Percentiles rank a stretch among this genome's conserved stretches.
Evolutionary conservation across 1,140 invertebrate species (phyloP).

Genomic region (Drosophila dunni): DNA sequence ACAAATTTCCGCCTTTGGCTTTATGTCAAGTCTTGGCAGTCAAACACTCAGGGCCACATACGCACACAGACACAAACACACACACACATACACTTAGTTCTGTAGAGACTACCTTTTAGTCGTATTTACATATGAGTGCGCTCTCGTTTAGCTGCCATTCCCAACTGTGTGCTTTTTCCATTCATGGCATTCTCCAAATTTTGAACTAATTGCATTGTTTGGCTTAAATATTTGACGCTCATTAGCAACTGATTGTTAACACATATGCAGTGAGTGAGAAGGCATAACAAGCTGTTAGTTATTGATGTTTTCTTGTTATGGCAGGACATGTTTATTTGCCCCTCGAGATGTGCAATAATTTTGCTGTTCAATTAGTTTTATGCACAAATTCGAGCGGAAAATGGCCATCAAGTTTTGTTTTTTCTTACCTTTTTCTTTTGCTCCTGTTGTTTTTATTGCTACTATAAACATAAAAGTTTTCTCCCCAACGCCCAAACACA

Average conservation of each 20-base stretch:
- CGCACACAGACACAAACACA: conserved; percentile 5
- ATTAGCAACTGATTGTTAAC: conserved; percentile 30
- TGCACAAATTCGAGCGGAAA: conserved; percentile 70
- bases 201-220: conserved; percentile 69
- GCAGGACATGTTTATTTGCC: conserved; percentile 44
- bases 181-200: conserved; percentile 21
- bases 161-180: background rate
- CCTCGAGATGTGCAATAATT: conserved; percentile 69
- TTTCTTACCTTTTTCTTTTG: conserved; percentile 9
- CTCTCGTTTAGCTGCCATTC: conserved; percentile 12
- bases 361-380: conserved; percentile 80
- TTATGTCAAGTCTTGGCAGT: conserved; percentile 74
- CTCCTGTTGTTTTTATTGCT: conserved; percentile 57
- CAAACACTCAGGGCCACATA: conserved; percentile 35
- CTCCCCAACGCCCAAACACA: conserved; percentile 50
- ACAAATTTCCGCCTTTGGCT: conserved; percentile 72
- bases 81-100: background rate
- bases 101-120: conserved; percentile 42
- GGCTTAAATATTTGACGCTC: conserved; percentile 56
- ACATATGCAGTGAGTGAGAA: background rate
- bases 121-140: conserved; percentile 65
- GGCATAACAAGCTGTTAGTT: conserved; percentile 7
- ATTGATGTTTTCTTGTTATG: conserved; percentile 8
- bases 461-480: conserved; percentile 80
- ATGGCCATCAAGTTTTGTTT: conserved; percentile 51